Evolutionary conservation across 2,888 invertebrate genomes (phyloP), one percentile per base, ranked within the genome.

Genomic region (Iselma pallidipennis): DNA sequence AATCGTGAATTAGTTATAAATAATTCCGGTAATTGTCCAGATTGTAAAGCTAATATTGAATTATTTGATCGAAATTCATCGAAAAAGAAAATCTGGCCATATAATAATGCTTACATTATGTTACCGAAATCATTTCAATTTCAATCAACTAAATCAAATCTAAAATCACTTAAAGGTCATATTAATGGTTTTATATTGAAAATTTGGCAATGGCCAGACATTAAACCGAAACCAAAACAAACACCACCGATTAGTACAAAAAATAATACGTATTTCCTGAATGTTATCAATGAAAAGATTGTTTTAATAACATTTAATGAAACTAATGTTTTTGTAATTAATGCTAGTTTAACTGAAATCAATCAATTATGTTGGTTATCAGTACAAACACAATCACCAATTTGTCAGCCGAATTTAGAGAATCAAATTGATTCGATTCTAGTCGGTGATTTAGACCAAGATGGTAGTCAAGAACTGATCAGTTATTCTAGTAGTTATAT

Each of bases 241-340:
- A 45, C 57, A 66, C 57, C 72, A 68, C 62, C 65, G 69, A 42
- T 74, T 65, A 29, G 37, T 58, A 49, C 62, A 59, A 55, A 64
- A 49, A 75, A 75, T 57, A 68, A 68, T 50, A 74, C 73, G 51
- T 69, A 68, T 65, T 68, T 70, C 66, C 65, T 73, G 59, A 76
- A 73, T 56, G 67, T 68, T 67, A 68, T 78, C 0, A 72, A 67
- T 0, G 93, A 93, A 78, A 85, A 89, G 28, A 89, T 92, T 37
- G 86, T 91, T n/a, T 81, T 93, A 53, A 88, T 93, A n/a, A 86
- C 91, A 14, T 91, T 92, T 77, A 91, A 92, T 77, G 88, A 89
- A 61, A 86, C 88, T 7, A 71, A 89, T 74, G 88, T 89, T 0
- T 89, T 89, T 72, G 88, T 89, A 70, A 90, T 91, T 52, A 92